Base-by-base conservation (phyloP, 2,797 vertebrate species). In the Sebastes nivosus region DNA sequence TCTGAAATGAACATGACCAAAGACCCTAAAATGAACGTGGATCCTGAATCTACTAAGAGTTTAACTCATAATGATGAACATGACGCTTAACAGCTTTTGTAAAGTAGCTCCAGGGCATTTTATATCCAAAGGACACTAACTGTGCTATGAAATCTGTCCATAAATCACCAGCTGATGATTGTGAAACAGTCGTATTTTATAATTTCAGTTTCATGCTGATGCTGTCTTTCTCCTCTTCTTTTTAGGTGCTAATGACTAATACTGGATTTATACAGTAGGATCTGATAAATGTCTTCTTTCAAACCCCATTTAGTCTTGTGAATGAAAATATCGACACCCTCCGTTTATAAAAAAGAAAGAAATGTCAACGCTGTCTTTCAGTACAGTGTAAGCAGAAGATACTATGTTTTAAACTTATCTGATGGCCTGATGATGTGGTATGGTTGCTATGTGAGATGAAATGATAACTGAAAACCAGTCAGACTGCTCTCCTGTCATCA, bases 391-490 rank as follows among this genome's bases (percentile, higher is more conserved):
- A 69, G 72, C 20, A 64, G 5, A 60, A 25, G 5, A 27, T n/a
- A 16, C 6, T 3, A 10, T 22, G 52, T 46, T 61, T 72, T 38
- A 11, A 29, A 46, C n/a, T 63, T 27, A 50, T 79, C 18, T 76
- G 54, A 77, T 65, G 24, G 22, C 7, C 20, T 68, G 27, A 54
- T 60, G 70, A 14, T 27, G 24, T 59, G 29, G 69, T 34, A 74
- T 67, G 79, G 32, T 4, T 80, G 42, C 75, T 66, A 80, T 81
- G 67, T 83, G 69, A 82, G 70, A 67, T 60, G 46, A 50, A 77
- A 29, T 24, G 46, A 89, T 77, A 74, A 86, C 25, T 60, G 67
- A 52, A 90, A 94, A 95, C 93, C 89, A 79, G 94, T 92, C 74
- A 20, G 86, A 71, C 84, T 32, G 70, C 84, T 93, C 67, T 22